Percentiles rank a stretch among this genome's conserved stretches.
Evolutionary conservation across 2,113 vertebrate species (phyloP).

Genomic region (Prionailurus bengalensis): DNA sequence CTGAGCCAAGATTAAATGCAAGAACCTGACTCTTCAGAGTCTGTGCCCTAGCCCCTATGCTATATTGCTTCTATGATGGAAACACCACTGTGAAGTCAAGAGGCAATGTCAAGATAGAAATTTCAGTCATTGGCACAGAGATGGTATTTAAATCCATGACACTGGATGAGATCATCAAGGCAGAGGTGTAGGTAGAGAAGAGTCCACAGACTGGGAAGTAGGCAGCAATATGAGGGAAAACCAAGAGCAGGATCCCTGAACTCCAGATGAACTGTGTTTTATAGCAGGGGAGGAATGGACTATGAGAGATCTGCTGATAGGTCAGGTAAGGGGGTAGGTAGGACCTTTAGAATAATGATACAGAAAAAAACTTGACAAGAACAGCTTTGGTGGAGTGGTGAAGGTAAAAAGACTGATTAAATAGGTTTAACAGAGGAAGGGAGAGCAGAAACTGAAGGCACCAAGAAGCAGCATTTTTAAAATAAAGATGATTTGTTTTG

Average conservation of each 20-base stretch:
- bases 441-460: not conserved
- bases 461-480: not conserved
- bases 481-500: not conserved
- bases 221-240: slow-evolving; percentile 1
- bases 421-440: not conserved
- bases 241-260: not conserved
- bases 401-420: not conserved
- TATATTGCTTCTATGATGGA: slow-evolving; percentile 4
- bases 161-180: not conserved
- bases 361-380: not conserved
- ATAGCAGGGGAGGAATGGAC: not conserved
- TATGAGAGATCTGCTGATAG: not conserved
- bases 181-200: not conserved
- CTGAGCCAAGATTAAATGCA: slow-evolving; percentile 36
- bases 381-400: not conserved
- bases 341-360: not conserved
- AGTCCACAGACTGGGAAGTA: not conserved
- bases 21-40: not conserved
- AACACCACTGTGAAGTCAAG: not conserved
- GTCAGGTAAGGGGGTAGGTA: not conserved
- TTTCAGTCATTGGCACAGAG: slow-evolving; percentile 31
- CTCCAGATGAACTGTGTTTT: not conserved
- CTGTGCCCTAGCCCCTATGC: not conserved
- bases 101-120: not conserved
- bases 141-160: slow-evolving; percentile 26